A percentile compares a stretch with the other conserved stretches of the same genome.
phyloP scores from a whole-genome alignment of 2,113 vertebrate species.

The Orcinus orca region DNA sequence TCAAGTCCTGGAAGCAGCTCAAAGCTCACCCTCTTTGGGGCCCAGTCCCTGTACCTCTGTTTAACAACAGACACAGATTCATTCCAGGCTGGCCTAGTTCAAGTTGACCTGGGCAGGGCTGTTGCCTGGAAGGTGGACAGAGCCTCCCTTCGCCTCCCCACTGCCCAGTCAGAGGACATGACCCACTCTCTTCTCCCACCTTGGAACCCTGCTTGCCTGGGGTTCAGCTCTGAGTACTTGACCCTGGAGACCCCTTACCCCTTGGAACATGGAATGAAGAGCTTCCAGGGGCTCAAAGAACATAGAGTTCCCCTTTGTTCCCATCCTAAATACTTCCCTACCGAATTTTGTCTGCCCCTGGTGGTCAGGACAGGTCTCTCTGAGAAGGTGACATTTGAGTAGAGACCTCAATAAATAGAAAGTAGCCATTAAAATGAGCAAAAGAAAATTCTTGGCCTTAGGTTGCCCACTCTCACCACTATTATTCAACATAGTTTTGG shows the following conservation, averaged over 20 bases:
- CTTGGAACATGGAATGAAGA: not conserved
- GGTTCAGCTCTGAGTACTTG: not conserved
- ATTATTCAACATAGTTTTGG: too few species aligned
- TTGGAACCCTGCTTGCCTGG: rapidly evolving
- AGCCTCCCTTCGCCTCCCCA: not conserved
- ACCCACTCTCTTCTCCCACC: not conserved
- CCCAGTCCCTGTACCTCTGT: not conserved
- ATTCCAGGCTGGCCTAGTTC: not conserved
- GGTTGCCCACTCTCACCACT: too few species aligned
- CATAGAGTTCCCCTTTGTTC: not conserved
- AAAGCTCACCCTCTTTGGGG: not conserved
- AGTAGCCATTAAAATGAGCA: not conserved
- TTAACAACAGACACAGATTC: not conserved
- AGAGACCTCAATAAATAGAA: not conserved
- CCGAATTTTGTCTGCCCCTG: not conserved
- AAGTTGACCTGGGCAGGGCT: not conserved
- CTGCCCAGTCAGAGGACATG: rapidly evolving
- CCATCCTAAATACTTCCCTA: not conserved
- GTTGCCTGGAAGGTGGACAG: not conserved
- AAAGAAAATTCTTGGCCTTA: not conserved
- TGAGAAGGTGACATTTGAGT: not conserved
- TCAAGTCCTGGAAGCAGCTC: not conserved
- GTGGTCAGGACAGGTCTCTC: not conserved
- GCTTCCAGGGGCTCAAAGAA: not conserved
- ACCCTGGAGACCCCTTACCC: rapidly evolving